phyloP scores from a whole-genome alignment of 2,113 vertebrate species.

The Brachypodius melanocephalos region DNA sequence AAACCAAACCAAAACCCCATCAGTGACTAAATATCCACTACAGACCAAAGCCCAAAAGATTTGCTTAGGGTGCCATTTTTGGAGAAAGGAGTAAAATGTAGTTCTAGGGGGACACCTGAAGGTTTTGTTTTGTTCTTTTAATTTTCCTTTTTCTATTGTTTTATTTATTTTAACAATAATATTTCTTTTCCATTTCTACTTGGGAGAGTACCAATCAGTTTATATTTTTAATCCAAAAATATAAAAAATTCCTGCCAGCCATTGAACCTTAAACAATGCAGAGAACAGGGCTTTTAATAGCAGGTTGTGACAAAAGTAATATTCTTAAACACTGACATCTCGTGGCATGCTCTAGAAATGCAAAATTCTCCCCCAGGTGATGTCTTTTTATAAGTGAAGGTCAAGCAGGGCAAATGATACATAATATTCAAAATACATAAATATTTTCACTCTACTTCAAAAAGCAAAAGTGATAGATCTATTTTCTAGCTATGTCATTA shows the following conservation, averaged over 20 bases:
- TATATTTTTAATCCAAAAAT: background rate
- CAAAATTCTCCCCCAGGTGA: background rate
- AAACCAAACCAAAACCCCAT: background rate
- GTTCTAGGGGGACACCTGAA: accelerated
- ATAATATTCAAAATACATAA: background rate
- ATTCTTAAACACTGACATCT: conserved; percentile 59
- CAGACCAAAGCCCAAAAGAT: background rate
- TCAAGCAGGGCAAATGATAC: background rate
- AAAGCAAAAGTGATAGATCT: background rate
- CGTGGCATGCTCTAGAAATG: background rate
- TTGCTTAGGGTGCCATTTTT: background rate
- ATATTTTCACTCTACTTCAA: background rate
- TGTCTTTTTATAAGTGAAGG: background rate
- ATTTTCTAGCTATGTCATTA: background rate
- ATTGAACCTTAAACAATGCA: background rate
- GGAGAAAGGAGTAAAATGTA: background rate
- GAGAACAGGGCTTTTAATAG: background rate
- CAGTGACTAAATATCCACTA: background rate
- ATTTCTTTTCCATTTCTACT: background rate
- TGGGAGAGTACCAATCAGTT: background rate
- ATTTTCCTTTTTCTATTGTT: background rate
- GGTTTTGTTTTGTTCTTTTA: background rate
- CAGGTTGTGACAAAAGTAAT: background rate
- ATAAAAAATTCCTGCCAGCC: background rate
- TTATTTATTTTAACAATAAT: background rate